Conservation (phyloP, 53 echinoderm and acorn worm genomes). For the Apostichopus leukothele region DNA sequence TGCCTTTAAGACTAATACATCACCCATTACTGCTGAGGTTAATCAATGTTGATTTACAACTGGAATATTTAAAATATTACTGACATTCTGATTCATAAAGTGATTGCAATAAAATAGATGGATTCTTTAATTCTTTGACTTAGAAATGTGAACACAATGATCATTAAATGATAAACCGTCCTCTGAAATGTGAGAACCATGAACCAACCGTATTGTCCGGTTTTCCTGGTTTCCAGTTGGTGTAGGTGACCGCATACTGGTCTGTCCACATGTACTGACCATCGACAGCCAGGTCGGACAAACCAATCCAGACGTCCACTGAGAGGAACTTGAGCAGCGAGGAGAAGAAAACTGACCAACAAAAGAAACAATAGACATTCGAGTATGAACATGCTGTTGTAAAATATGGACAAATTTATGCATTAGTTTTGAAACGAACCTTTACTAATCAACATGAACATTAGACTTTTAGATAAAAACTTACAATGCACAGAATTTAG, state of each 20-base stretch:
- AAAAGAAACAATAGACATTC: not conserved
- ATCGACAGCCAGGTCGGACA: constrained; percentile 59
- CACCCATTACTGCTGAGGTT: too few relatives aligned
- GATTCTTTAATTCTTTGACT: too few relatives aligned
- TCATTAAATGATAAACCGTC: not conserved
- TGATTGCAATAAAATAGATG: too few relatives aligned
- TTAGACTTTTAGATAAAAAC: not conserved
- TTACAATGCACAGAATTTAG: too few relatives aligned
- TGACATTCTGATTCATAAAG: too few relatives aligned
- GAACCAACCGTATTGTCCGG: constrained; percentile 51
- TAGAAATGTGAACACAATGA: not conserved
- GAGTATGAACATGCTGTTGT: not conserved
- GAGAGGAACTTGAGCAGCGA: constrained; percentile 58
- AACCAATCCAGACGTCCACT: constrained; percentile 76
- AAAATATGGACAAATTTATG: not conserved
- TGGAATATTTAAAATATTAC: too few relatives aligned
- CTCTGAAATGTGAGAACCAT: not conserved
- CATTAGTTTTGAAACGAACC: not conserved
- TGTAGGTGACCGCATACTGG: constrained; percentile 56
- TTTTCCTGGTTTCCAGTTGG: constrained; percentile 74
- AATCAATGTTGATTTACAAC: too few relatives aligned
- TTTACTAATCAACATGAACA: too few relatives aligned
- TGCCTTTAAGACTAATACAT: too few relatives aligned
- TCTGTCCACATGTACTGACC: constrained; percentile 78
- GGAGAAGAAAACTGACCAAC: constrained; percentile 55